Evolutionary conservation across 2,797 vertebrate genomes (phyloP).

Genomic region (Mus spretus): DNA sequence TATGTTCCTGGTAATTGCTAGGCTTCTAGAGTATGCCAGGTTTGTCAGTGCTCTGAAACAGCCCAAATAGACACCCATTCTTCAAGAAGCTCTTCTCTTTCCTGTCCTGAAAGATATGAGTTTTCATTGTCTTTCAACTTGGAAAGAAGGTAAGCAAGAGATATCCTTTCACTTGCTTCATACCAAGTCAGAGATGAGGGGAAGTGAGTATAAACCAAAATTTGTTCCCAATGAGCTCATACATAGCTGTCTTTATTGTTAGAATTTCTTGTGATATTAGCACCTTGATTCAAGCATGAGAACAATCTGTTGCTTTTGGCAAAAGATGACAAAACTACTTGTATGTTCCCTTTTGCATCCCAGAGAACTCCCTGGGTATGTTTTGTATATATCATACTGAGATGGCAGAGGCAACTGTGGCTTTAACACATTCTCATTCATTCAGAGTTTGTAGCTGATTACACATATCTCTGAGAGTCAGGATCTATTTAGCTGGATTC

Average conservation of each 20-base stretch:
- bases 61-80: neutral
- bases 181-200: neutral
- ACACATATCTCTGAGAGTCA: neutral
- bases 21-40: neutral
- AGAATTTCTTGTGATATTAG: neutral
- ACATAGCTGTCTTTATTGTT: neutral
- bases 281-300: neutral
- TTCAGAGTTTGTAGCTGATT: neutral
- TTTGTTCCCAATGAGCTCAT: neutral
- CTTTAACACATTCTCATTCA: neutral
- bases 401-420: neutral
- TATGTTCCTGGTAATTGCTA: neutral
- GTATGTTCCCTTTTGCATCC: neutral
- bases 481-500: neutral
- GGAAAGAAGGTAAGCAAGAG: neutral
- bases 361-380: neutral
- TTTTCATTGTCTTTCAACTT: neutral
- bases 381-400: neutral
- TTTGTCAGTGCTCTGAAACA: neutral
- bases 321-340: neutral
- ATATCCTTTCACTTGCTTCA: neutral
- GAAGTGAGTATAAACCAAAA: neutral
- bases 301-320: neutral
- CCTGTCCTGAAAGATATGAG: fast-evolving
- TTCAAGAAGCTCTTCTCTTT: neutral